Conservation (phyloP, 2,797 vertebrate genomes). For the Austrolebias charrua region DNA sequence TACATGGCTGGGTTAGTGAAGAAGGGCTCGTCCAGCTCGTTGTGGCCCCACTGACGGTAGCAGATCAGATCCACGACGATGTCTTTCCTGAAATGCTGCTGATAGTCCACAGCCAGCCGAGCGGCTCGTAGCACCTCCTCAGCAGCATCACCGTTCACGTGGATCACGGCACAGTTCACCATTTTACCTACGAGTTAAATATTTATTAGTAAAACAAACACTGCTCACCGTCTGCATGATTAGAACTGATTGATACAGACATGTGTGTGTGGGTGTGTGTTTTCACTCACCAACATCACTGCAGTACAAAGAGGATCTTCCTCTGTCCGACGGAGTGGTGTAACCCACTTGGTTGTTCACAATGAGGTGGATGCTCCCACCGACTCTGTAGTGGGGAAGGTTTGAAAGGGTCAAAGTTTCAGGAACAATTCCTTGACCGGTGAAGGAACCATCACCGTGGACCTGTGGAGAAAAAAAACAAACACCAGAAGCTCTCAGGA, state of each 20-base stretch:
- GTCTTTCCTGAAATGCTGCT: constrained; percentile 89
- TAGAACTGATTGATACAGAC: too few species aligned
- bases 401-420: constrained; percentile 94
- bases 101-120: constrained; percentile 90
- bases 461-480: constrained; percentile 77
- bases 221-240: not conserved
- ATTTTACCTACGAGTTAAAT: constrained; percentile 84
- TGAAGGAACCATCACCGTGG: constrained; percentile 94
- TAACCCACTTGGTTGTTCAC: constrained; percentile 99
- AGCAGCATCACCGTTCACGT: constrained; percentile 92
- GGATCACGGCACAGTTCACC: constrained; percentile 90
- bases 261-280: too few species aligned
- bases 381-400: constrained; percentile 95
- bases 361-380: constrained; percentile 96
- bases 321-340: constrained; percentile 93
- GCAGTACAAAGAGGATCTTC: constrained; percentile 91
- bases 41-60: constrained; percentile 99
- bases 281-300: constrained; percentile 90
- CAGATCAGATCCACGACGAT: constrained; percentile 92
- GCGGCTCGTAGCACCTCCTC: constrained; percentile 92
- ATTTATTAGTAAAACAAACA: not conserved
- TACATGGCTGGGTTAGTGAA: constrained; percentile 98
- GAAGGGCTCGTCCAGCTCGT: constrained; percentile 95
- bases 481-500: not conserved
- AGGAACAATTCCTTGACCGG: constrained; percentile 94